These are phyloP conservation scores for Chaetorhynchus papuensis DNA, from an alignment of 2,113 vertebrate genomes.

Conservation along the genomic window DNA sequence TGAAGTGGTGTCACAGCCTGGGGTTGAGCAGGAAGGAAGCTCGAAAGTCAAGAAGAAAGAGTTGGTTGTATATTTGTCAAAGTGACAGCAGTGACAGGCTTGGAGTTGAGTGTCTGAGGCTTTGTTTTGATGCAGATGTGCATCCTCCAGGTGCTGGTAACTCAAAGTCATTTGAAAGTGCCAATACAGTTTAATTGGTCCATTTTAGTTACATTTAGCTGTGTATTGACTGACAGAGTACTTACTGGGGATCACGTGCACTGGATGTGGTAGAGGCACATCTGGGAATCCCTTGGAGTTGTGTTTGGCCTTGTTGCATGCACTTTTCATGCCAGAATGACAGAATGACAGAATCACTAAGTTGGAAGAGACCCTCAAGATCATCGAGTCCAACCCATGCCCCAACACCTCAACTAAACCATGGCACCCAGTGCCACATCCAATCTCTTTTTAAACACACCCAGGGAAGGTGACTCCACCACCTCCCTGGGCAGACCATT, in stretches of 20 bases:
- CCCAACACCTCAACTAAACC: too few relatives aligned
- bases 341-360: too few relatives aligned
- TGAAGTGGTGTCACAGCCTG: neutral
- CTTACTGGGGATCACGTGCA: accelerated
- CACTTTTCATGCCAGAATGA: neutral
- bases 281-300: neutral
- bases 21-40: neutral
- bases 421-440: too few relatives aligned
- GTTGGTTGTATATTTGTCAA: neutral
- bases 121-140: neutral
- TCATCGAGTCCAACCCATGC: too few relatives aligned
- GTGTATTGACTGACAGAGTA: accelerated
- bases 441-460: too few relatives aligned
- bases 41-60: neutral
- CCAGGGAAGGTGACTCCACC: too few relatives aligned
- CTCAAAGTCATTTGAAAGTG: neutral
- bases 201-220: neutral
- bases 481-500: too few relatives aligned
- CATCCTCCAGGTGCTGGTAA: neutral
- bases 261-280: neutral
- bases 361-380: too few relatives aligned
- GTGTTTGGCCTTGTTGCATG: neutral
- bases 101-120: neutral
- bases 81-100: neutral
- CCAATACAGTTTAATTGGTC: neutral